phyloP scores from a whole-genome alignment of 2,888 invertebrate genomes.

The Diloba caeruleocephala region DNA sequence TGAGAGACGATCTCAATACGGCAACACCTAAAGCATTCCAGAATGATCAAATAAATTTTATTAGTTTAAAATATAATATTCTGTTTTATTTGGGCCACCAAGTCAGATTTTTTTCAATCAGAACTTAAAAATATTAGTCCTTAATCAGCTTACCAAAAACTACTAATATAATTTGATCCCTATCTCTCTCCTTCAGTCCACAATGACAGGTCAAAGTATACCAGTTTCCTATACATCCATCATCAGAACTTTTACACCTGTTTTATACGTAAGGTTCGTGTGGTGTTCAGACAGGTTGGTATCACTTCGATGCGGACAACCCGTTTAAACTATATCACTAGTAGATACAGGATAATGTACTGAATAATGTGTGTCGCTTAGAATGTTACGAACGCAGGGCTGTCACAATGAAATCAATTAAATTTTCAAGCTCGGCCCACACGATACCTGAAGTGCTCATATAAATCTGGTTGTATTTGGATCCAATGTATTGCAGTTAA shows the following conservation, averaged over 20 bases:
- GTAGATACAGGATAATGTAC: conserved; percentile 63
- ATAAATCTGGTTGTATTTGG: too few species aligned
- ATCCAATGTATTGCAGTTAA: too few species aligned
- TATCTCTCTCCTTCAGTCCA: conserved; percentile 11
- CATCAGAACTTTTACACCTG: conserved; percentile 2
- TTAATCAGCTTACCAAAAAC: background rate
- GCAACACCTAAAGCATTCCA: too few species aligned
- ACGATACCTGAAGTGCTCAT: too few species aligned
- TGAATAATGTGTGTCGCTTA: conserved; percentile 61
- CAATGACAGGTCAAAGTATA: background rate
- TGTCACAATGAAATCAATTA: conserved; percentile 26
- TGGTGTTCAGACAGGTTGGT: conserved; percentile 48
- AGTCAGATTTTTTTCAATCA: background rate
- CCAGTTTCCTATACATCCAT: background rate
- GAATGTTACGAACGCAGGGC: conserved; percentile 50
- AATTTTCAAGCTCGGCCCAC: too few species aligned
- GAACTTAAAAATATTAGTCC: too few species aligned
- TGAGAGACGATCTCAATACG: too few species aligned
- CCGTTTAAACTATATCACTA: conserved; percentile 62
- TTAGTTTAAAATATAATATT: too few species aligned
- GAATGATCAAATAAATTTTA: too few species aligned
- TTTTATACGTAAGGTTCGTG: conserved; percentile 9
- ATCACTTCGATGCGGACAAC: conserved; percentile 47
- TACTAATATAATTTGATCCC: background rate
- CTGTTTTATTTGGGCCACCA: too few species aligned